A percentile compares a stretch with the other conserved stretches of the same genome.
These are phyloP conservation scores for Lamproptera curius DNA, from an alignment of 2,888 invertebrate species.

Conservation along the genomic window DNA sequence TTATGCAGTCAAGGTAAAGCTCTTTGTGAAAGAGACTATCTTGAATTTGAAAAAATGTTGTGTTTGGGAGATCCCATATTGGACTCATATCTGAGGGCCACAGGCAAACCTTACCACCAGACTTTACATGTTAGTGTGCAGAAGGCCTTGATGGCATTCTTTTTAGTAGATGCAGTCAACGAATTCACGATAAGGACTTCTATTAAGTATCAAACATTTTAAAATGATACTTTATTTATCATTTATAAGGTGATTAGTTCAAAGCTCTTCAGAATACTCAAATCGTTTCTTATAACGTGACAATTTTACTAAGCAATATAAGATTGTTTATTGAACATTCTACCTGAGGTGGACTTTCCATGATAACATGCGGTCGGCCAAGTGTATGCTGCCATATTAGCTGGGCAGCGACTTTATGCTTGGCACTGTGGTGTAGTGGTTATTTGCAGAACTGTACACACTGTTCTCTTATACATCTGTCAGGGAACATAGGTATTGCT, in stretches of 20 bases:
- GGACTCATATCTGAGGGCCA: slow-evolving; percentile 95
- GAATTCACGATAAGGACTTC: slow-evolving; percentile 99
- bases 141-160: slow-evolving; percentile 98
- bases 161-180: slow-evolving; percentile 98
- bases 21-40: slow-evolving; percentile 96
- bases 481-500: slow-evolving; percentile 70
- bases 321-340: slow-evolving; percentile 5
- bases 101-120: slow-evolving; percentile 98
- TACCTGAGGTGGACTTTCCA: slow-evolving; percentile 70
- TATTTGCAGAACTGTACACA: slow-evolving; percentile 72
- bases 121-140: slow-evolving; percentile 97
- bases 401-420: slow-evolving; percentile 64
- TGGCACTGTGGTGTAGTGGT: slow-evolving; percentile 64
- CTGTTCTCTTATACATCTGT: slow-evolving; percentile 69
- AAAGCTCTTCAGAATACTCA: no score
- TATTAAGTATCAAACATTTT: no score
- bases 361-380: slow-evolving; percentile 66
- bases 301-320: no score
- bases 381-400: slow-evolving; percentile 71
- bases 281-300: no score
- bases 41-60: slow-evolving; percentile 98
- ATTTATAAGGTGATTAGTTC: no score
- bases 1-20: slow-evolving; percentile 95
- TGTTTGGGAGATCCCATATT: slow-evolving; percentile 96
- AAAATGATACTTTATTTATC: no score